Percentiles rank a stretch among this genome's conserved stretches.
phyloP scores from a whole-genome alignment of 1,140 invertebrate species.

The Antheraea mylitta region DNA sequence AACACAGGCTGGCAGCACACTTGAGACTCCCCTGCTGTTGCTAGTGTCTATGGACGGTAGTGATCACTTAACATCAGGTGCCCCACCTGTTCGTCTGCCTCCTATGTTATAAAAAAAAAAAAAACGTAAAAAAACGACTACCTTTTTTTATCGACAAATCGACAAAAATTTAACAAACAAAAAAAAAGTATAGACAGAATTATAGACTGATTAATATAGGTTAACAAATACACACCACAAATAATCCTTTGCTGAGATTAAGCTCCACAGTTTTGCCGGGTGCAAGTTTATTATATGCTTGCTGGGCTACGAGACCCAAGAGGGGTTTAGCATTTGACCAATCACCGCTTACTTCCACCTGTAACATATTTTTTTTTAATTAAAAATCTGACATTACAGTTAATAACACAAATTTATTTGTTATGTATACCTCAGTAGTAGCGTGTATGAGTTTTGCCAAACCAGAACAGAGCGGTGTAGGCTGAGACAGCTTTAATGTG shows the following conservation, averaged over 20 bases:
- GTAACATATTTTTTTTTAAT: conserved; percentile 10
- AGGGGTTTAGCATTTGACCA: conserved; percentile 83
- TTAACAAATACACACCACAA: conserved; percentile 83
- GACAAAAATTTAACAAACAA: too few species aligned
- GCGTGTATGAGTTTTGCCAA: conserved; percentile 86
- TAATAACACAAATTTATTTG: background rate
- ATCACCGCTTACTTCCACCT: conserved; percentile 84
- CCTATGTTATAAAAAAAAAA: too few species aligned
- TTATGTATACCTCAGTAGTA: conserved; percentile 62
- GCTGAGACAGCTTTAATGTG: conserved; percentile 91
- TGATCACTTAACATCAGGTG: too few species aligned
- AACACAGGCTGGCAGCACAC: too few species aligned
- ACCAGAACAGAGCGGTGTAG: conserved; percentile 90
- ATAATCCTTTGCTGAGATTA: conserved; percentile 85
- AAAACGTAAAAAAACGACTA: too few species aligned
- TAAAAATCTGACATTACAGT: background rate
- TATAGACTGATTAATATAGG: background rate
- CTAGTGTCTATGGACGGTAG: too few species aligned
- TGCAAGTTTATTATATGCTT: conserved; percentile 80
- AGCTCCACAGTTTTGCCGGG: conserved; percentile 82
- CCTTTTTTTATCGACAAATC: too few species aligned
- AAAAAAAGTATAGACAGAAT: background rate
- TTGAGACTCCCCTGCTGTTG: too few species aligned
- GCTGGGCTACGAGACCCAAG: conserved; percentile 87
- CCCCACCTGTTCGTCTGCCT: too few species aligned